Conservation (phyloP, 53 echinoderm and acorn worm species). For the Patiria pectinifera region DNA sequence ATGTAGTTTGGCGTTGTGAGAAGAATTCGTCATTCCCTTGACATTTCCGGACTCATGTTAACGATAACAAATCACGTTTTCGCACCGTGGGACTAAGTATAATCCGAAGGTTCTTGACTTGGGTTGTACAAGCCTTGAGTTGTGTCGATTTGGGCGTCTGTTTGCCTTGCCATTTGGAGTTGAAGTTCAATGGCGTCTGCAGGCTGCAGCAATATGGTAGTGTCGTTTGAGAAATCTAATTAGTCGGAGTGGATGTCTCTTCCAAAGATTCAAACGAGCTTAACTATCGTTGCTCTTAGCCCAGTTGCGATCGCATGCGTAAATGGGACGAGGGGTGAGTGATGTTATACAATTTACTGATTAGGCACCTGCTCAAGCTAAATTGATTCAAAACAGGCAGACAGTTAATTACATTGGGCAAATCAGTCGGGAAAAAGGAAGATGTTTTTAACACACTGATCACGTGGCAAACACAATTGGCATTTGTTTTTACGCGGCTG, state of each 20-base stretch:
- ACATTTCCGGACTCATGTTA: too few species aligned
- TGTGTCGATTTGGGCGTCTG: too few species aligned
- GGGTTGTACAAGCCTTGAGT: too few species aligned
- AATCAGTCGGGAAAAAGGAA: background rate
- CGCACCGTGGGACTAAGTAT: too few species aligned
- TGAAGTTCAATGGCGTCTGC: too few species aligned
- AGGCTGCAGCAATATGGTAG: background rate
- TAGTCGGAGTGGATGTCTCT: background rate
- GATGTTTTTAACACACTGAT: background rate
- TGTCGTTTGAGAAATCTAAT: background rate
- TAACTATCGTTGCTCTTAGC: background rate
- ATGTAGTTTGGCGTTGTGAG: too few species aligned
- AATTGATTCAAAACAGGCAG: background rate
- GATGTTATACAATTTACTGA: background rate
- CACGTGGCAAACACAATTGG: background rate
- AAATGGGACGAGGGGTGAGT: background rate
- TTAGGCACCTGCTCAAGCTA: background rate
- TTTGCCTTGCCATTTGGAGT: too few species aligned
- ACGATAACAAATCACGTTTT: too few species aligned
- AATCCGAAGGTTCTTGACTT: too few species aligned
- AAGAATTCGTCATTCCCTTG: too few species aligned
- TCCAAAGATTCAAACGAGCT: background rate
- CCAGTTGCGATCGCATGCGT: background rate
- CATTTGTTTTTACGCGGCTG: background rate
- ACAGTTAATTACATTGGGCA: background rate